Base-by-base conservation (phyloP, 2,888 invertebrate species). In the Pherbina coryleti region DNA sequence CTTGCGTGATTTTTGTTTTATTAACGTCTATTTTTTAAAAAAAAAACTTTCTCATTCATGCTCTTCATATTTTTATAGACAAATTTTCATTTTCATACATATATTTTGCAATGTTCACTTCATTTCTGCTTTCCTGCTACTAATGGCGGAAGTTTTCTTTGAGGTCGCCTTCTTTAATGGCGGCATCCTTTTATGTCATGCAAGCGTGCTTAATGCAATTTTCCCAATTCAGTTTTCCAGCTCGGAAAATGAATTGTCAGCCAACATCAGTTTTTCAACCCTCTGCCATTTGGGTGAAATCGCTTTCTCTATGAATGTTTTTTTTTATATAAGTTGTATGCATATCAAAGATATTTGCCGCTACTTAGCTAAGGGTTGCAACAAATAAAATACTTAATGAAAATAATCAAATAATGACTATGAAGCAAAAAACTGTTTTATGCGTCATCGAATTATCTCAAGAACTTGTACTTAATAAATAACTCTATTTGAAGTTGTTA, bases 71-170 rank as follows among this genome's bases (percentile, higher is more conserved):
- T 4, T n/a, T 2, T 8, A 31, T 34, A 9, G 17, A 14, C 17
- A 64, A 5, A 3, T 31, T 31, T 5, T 31, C 14, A 0, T 17
- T 17, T 31, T 22, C 2, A 17, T n/a, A 3, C n/a, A 5, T 4
- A 19, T 4, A 53, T 19, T 55, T 55, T 19, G n/a, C 55, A 55
- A 55, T 19, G 3, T 55, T 55, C 7, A 55, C n/a, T 34, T 25
- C 17, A 22, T 25, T 67, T 34, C 67, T 75, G 75, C 9, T 53
- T 44, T 25, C 75, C 75, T 75, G 55, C 19, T 55, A 37, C 37
- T 17, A n/a, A 7, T 55, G 66, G 66, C 75, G 75, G 67, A n/a
- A 51, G 31, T 66, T 75, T 66, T 17, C 66, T 75, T 75, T 75
- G 55, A 66, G 55, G 66, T 66, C 34, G 75, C 75, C 44, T 3